Conservation (phyloP, 2,888 invertebrate genomes). For the Oxycera nigricornis region DNA sequence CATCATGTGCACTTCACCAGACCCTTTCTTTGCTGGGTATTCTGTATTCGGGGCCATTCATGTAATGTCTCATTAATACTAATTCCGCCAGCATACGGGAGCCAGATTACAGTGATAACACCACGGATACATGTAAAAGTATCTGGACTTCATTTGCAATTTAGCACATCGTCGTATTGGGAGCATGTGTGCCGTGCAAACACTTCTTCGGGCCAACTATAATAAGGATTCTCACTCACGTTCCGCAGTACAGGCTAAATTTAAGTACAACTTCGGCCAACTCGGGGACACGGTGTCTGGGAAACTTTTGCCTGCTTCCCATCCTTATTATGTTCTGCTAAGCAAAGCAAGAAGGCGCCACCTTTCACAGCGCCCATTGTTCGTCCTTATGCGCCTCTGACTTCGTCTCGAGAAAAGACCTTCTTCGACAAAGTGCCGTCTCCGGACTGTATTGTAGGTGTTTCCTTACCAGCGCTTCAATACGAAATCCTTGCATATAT, state of each 20-base stretch:
- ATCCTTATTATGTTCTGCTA: too few species aligned
- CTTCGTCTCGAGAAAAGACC: background rate
- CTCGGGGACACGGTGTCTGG: constrained; percentile 14
- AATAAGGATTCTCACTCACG: constrained; percentile 4
- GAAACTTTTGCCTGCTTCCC: constrained; percentile 1
- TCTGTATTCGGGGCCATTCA: background rate
- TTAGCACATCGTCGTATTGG: background rate
- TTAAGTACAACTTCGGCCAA: background rate
- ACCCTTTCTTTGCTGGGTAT: background rate
- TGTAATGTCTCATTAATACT: constrained; percentile 21
- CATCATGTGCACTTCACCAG: background rate
- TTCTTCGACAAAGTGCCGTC: background rate
- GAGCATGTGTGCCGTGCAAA: constrained; percentile 9
- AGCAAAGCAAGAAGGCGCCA: background rate
- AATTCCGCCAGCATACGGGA: background rate
- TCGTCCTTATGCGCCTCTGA: background rate
- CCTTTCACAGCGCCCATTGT: constrained; percentile 2
- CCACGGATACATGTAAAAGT: constrained; percentile 8
- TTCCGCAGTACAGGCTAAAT: constrained; percentile 1
- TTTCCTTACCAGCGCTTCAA: background rate
- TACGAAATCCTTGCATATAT: background rate
- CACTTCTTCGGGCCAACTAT: background rate
- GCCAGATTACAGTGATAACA: constrained; percentile 20
- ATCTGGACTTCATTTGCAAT: constrained; percentile 20
- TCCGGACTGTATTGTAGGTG: background rate